Base-by-base conservation (phyloP, 2,113 vertebrate genomes). In the Triplophysa tibetana region DNA sequence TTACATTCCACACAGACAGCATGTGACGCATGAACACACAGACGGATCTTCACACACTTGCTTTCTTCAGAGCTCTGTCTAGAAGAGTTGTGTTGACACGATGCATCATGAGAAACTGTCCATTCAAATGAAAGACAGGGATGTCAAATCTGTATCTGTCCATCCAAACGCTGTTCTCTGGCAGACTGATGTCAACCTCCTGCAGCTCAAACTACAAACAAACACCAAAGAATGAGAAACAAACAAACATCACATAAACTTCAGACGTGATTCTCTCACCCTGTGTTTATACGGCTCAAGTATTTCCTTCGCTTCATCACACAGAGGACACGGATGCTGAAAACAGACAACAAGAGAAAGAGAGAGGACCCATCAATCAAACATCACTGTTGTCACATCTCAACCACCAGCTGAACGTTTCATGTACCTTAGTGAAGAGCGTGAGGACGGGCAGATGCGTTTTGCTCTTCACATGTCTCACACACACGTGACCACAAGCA, bases 31-130 rank as follows among this genome's bases (percentile, higher is more conserved):
- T 13, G 48, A 48, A 48, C 10, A 48, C 45, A 48, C 45, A 48
- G 10, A 12, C 3, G 7, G 2, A 26, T 69, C 17, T 61, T 48
- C 60, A 63, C 23, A 6, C 14, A 62, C 21, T 11, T 62, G 85
- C 33, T 80, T 93, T 90, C 48, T 1, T 50, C 62, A 96, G 90
- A 2, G 72, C 84, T 21, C 92, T 90, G 84, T 95, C 92, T 83
- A 96, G 89, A 81, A 93, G 90, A 13, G 83, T 74, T 17, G 86
- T 81, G 85, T 96, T 88, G 19, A 96, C 93, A 64, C 72, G 88
- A 86, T 95, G 95, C 91, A 93, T 96, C 95, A 96, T 96, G 24
- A 96, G 85, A 88, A 95, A 95, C 78, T 92, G 91, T 45, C 94
- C 94, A 84, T 96, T 95, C 60, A 96, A 78, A 86, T 96, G 94